These are phyloP conservation scores for Dendrolimus houi DNA, from an alignment of 2,888 invertebrate genomes.

Conservation along the genomic window DNA sequence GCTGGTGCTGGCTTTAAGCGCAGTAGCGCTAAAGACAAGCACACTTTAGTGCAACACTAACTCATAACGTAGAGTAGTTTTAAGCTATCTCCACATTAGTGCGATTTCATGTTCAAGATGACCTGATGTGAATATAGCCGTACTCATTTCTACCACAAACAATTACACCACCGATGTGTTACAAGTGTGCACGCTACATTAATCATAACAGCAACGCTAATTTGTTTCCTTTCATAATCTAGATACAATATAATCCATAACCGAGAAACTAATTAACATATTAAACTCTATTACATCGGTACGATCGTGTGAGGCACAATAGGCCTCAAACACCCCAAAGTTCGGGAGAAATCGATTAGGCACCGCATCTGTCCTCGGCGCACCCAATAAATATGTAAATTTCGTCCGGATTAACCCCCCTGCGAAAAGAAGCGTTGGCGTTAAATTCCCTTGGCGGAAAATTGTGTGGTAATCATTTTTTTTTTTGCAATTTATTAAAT, in stretches of 20 bases:
- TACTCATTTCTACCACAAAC: too few species aligned
- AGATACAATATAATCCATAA: slow-evolving; percentile 14
- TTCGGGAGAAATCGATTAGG: slow-evolving; percentile 47
- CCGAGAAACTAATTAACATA: slow-evolving; percentile 19
- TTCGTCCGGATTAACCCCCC: slow-evolving; percentile 36
- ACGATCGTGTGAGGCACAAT: slow-evolving; percentile 18
- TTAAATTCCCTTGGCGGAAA: slow-evolving; percentile 17
- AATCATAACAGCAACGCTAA: neutral
- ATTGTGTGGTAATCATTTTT: slow-evolving; percentile 7
- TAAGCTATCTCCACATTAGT: too few species aligned
- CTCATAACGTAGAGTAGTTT: too few species aligned
- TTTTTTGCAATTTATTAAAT: neutral
- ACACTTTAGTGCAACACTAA: too few species aligned
- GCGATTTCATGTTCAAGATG: too few species aligned
- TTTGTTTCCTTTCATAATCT: neutral
- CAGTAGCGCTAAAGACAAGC: too few species aligned
- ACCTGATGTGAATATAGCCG: too few species aligned
- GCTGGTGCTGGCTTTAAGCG: too few species aligned
- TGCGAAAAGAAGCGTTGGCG: slow-evolving; percentile 6
- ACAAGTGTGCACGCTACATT: too few species aligned
- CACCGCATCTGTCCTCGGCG: slow-evolving; percentile 39
- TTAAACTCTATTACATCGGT: slow-evolving; percentile 17
- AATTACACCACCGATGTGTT: too few species aligned
- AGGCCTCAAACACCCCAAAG: slow-evolving; percentile 14
- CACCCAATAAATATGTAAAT: slow-evolving; percentile 67